A percentile compares a stretch with the other conserved stretches of the same genome.
phyloP scores from a whole-genome alignment of 2,888 invertebrate genomes.

The Steinernema scapterisci region DNA sequence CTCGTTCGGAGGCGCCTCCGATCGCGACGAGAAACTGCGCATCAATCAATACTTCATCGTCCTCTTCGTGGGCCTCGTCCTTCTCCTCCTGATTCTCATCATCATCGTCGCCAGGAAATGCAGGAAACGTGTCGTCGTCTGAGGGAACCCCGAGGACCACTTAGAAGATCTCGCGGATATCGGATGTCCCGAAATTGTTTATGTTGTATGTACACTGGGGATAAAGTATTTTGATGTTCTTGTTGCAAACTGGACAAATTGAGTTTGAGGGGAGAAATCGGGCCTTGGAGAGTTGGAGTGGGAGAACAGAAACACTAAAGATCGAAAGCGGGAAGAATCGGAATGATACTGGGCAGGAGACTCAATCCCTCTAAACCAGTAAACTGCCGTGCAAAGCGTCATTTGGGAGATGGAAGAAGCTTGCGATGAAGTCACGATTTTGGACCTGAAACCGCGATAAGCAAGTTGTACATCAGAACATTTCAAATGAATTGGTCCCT shows the following conservation, averaged over 20 bases:
- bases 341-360: no score
- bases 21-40: conserved; percentile 8
- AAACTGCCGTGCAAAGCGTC: no score
- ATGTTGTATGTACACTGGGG: neutral
- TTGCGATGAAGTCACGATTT: no score
- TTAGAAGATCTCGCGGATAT: conserved; percentile 7
- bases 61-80: conserved; percentile 8
- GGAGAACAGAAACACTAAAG: neutral
- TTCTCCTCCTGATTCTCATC: conserved; percentile 21
- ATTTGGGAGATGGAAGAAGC: no score
- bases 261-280: neutral
- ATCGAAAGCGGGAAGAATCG: no score
- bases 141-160: neutral
- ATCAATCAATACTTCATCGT: conserved; percentile 31
- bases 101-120: conserved; percentile 25
- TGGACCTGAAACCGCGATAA: no score
- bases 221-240: neutral
- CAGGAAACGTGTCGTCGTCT: conserved; percentile 15
- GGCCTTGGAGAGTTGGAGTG: neutral
- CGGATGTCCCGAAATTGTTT: neutral
- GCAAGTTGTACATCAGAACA: no score
- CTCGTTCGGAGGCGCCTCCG: neutral
- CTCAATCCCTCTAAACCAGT: no score
- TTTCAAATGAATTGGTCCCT: no score
- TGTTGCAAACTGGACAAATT: neutral